Conservation (phyloP, 2,797 vertebrate genomes). For the Euthynnus affinis region DNA sequence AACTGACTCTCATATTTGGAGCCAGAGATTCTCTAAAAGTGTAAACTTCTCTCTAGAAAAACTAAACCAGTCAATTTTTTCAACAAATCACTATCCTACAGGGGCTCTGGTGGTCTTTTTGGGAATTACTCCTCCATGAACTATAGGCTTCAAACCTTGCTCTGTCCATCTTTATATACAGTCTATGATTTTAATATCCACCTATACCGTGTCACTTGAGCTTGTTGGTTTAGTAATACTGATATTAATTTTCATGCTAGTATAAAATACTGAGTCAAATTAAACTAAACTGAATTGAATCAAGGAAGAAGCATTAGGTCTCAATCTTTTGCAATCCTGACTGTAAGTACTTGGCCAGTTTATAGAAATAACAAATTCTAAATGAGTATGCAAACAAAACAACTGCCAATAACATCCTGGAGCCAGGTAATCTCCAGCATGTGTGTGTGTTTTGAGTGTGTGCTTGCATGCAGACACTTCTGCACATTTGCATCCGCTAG, state of each 20-base stretch:
- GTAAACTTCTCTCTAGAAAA: not conserved
- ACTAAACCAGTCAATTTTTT: not conserved
- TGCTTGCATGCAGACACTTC: not conserved
- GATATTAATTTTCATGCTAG: not conserved
- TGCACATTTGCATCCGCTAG: not conserved
- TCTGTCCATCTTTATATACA: no score
- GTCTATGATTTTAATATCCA: no score
- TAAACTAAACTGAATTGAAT: not conserved
- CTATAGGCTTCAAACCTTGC: no score
- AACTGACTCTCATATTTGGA: no score
- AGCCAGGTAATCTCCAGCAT: constrained; percentile 17
- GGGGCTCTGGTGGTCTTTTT: no score
- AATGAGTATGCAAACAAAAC: constrained; percentile 26
- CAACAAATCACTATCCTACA: not conserved
- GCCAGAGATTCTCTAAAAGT: no score
- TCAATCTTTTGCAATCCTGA: not conserved
- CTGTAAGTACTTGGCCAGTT: constrained; percentile 5
- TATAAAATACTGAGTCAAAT: not conserved
- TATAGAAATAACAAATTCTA: constrained; percentile 16
- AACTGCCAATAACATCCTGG: constrained; percentile 21
- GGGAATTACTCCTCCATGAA: no score
- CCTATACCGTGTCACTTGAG: no score
- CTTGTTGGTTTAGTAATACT: no score
- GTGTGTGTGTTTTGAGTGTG: not conserved
- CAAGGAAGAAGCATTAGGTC: not conserved